A percentile compares a stretch with the other conserved stretches of the same genome.
Evolutionary conservation across 2,888 invertebrate species (phyloP).

Genomic region (Drosophila fungiperda): DNA sequence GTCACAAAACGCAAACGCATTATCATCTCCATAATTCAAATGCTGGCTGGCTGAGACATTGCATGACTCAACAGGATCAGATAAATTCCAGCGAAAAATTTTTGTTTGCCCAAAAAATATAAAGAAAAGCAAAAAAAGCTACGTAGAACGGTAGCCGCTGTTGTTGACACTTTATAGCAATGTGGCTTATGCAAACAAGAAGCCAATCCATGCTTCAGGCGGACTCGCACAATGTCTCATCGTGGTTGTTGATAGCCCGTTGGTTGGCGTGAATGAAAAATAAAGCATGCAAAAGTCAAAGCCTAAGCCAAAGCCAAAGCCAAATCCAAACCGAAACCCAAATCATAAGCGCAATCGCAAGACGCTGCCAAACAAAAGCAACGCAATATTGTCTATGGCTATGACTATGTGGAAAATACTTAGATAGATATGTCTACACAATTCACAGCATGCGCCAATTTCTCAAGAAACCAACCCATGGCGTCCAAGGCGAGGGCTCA

Average conservation of each 20-base stretch:
- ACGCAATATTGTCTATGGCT: conserved; percentile 73
- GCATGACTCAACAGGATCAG: conserved; percentile 78
- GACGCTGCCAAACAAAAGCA: conserved; percentile 66
- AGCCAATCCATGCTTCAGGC: conserved; percentile 31
- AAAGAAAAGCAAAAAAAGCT: conserved; percentile 67
- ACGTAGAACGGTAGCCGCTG: conserved; percentile 76
- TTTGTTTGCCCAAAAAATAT: conserved; percentile 63
- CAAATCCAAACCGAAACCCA: conserved; percentile 31
- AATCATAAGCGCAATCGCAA: conserved; percentile 26
- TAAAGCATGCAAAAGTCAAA: conserved; percentile 49
- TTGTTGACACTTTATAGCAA: conserved; percentile 75
- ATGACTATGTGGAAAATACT: conserved; percentile 56
- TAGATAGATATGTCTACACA: conserved; percentile 55
- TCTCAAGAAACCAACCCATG: conserved; percentile 72
- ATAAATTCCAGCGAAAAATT: conserved; percentile 70
- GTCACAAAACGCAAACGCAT: conserved; percentile 75
- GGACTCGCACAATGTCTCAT: conserved; percentile 59
- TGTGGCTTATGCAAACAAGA: conserved; percentile 12
- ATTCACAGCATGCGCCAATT: conserved; percentile 80
- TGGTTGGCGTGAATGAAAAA: conserved; percentile 67
- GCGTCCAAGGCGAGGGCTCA: conserved; percentile 66
- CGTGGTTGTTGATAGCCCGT: conserved; percentile 61
- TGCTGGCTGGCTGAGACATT: conserved; percentile 65
- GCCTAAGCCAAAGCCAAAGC: neutral
- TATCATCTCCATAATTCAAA: conserved; percentile 81